Conservation (phyloP, 2,888 invertebrate species). For the Macrosoma leucophasiata region DNA sequence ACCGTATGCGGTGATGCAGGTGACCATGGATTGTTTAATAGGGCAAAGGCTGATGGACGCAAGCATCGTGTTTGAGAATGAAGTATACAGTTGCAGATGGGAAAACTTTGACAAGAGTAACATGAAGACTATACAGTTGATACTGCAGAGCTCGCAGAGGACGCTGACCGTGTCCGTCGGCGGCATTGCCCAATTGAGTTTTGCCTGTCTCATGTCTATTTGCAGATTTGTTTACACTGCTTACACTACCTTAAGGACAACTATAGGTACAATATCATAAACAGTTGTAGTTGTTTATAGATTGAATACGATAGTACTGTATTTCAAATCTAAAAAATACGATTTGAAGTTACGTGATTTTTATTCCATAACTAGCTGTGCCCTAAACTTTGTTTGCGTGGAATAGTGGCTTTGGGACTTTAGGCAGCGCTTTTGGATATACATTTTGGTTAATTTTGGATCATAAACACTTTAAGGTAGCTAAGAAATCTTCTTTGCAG, state of each 20-base stretch:
- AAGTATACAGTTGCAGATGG: slow-evolving; percentile 51
- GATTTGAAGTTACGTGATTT: no score
- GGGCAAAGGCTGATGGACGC: slow-evolving; percentile 52
- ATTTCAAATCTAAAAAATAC: no score
- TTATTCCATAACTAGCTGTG: no score
- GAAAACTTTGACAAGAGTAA: slow-evolving; percentile 46
- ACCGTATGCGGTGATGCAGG: slow-evolving; percentile 40
- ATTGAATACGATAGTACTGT: no score
- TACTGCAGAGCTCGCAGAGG: slow-evolving; percentile 47
- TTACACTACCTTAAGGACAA: slow-evolving; percentile 44
- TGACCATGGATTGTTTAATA: slow-evolving; percentile 44
- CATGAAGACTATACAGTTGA: slow-evolving; percentile 41
- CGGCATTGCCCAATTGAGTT: slow-evolving; percentile 39
- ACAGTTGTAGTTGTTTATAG: no score
- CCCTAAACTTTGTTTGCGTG: no score
- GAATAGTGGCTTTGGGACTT: no score
- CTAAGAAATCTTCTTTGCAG: no score
- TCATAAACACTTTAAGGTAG: no score
- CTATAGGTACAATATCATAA: slow-evolving; percentile 23
- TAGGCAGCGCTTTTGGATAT: no score
- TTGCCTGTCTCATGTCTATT: slow-evolving; percentile 41
- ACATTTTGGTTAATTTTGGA: no score
- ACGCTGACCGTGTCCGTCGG: slow-evolving; percentile 47
- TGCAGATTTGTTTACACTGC: slow-evolving; percentile 46
- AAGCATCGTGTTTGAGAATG: slow-evolving; percentile 34